These are phyloP conservation scores for Pantala flavescens DNA, from an alignment of 1,140 invertebrate genomes.

Conservation along the genomic window DNA sequence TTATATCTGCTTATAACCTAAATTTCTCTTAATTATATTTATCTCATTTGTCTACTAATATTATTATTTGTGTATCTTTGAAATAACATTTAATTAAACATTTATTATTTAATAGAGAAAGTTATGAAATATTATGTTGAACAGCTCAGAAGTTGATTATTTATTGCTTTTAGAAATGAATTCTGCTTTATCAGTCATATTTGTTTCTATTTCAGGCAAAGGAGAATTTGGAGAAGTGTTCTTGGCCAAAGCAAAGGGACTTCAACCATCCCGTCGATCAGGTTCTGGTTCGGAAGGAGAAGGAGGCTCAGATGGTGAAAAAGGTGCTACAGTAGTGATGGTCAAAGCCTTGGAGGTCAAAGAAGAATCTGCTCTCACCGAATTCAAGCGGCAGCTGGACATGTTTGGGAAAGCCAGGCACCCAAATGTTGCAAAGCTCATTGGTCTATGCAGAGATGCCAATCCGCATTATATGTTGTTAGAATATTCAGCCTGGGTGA, in stretches of 20 bases:
- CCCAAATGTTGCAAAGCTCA: slow-evolving; percentile 63
- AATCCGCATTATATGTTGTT: slow-evolving; percentile 82
- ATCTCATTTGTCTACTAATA: no score
- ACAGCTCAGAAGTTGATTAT: no score
- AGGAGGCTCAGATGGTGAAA: slow-evolving; percentile 36
- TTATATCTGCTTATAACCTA: no score
- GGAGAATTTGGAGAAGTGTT: slow-evolving; percentile 87
- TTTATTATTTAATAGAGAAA: no score
- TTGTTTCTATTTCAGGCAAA: slow-evolving; percentile 43
- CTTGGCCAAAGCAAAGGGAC: slow-evolving; percentile 50
- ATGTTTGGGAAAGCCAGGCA: slow-evolving; percentile 70
- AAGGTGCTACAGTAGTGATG: slow-evolving; percentile 49
- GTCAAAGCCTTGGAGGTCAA: slow-evolving; percentile 64
- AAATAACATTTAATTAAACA: no score
- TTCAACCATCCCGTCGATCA: slow-evolving; percentile 21
- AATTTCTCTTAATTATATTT: no score
- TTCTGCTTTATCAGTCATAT: no score
- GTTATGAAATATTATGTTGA: no score
- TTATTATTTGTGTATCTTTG: no score
- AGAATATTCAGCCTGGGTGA: slow-evolving; percentile 86
- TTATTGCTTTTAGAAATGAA: no score
- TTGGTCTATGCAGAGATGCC: slow-evolving; percentile 70
- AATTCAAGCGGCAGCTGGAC: slow-evolving; percentile 81
- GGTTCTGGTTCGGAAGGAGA: slow-evolving; percentile 30
- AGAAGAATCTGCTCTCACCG: slow-evolving; percentile 62